Evolutionary conservation across 2,888 invertebrate genomes (phyloP), one percentile per base, ranked within the genome.

Genomic region (Apocheima hispidaria): DNA sequence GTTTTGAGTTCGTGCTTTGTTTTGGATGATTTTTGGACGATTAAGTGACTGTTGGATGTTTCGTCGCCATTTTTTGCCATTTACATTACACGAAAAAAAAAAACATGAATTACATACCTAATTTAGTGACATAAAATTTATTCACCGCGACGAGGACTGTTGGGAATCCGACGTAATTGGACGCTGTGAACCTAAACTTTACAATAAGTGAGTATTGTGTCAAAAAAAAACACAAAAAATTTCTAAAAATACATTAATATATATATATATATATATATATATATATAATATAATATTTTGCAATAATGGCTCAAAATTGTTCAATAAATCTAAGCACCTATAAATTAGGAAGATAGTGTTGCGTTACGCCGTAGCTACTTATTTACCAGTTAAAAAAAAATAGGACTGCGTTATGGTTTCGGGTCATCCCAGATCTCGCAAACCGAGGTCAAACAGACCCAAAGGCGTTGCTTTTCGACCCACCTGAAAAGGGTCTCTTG

Each of bases 381-480:
- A n/a, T 5, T n/a, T n/a, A n/a, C n/a, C n/a, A n/a, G n/a, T n/a
- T n/a, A n/a, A 2, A 35, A n/a, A n/a, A 16, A 38, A n/a, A 41
- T 41, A 21, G 2, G 10, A 20, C 7, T 2, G 5, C 40, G 21
- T n/a, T 1, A 41, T 41, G 5, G 5, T 21, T 41, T 41, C 12
- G n/a, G n/a, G 21, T 38, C 20, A 40, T 30, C 38, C n/a, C 54
- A 5, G 4, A 54, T 2, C 14, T 23, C 21, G 12, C 44, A 35
- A 44, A 48, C 7, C 16, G 59, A 12, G 53, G 28, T 58, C 35
- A 41, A 53, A 48, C 41, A n/a, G 53, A 59, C 53, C 59, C 23
- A 12, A 26, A 35, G 49, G 30, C 48, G 30, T 9, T 48, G 7
- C 52, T 60, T 59, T 60, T 44, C 36, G 43, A 18, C 50, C 50